Base-by-base conservation (phyloP, 2,797 vertebrate species). In the Chelidonichthys spinosus region DNA sequence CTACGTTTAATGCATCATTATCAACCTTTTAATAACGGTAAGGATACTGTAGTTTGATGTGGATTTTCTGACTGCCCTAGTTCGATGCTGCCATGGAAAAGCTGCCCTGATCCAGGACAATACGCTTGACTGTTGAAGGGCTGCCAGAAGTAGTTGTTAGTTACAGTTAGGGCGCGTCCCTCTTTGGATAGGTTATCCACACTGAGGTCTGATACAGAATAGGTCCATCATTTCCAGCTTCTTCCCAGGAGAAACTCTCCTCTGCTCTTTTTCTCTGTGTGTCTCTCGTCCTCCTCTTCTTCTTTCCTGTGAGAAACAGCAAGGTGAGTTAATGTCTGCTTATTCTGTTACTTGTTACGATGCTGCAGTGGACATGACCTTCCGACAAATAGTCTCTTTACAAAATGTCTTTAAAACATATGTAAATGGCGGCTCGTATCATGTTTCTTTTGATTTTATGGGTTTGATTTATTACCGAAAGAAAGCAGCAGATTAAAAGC, bases 71-170 rank as follows among this genome's bases (percentile, higher is more conserved):
- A 53, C 59, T 67, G 81, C 61, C 60, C 47, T 47, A 53, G 53
- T 83, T 86, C 9, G 11, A n/a, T 74, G 72, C 79, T 81, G 76
- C 72, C 78, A 55, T 69, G 44, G 0, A 14, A 83, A 69, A 79
- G 78, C 79, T 82, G 83, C 70, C 63, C 81, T 64, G 74, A 60
- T 87, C 68, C 77, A 74, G 10, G 42, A 89, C 85, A 91, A 85
- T 90, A 79, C 85, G 73, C 90, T 89, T 90, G 88, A 84, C 83
- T 92, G 87, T 59, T 87, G 75, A 90, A 72, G 89, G 72, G 82
- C 80, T 89, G 89, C 91, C 93, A 94, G 90, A 73, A 80, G 89
- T 72, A 87, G 87, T 81, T 87, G 84, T 93, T 92, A 93, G 91
- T 92, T 91, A 90, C 92, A 92, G 88, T 91, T 81, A 89, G 87